phyloP scores from a whole-genome alignment of 2,797 vertebrate genomes.

The Chanos chanos region DNA sequence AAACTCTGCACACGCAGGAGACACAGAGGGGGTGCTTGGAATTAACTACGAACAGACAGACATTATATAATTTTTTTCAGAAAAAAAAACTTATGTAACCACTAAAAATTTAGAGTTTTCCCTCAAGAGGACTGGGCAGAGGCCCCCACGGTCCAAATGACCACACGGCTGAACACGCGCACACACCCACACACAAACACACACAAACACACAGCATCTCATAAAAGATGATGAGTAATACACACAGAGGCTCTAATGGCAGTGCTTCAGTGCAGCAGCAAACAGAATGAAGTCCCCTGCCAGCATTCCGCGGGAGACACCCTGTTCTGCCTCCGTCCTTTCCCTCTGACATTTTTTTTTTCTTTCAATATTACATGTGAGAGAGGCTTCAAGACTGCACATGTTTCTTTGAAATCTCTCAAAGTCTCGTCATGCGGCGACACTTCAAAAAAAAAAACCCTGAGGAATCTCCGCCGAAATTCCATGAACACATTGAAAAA shows the following conservation, averaged over 20 bases:
- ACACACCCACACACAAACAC: background rate
- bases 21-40: no score
- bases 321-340: background rate
- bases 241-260: no score
- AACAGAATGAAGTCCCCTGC: no score
- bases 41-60: background rate
- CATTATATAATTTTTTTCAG: background rate
- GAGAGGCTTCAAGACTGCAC: background rate
- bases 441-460: no score
- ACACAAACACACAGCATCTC: background rate
- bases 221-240: no score
- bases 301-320: background rate
- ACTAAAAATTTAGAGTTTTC: background rate
- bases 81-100: background rate
- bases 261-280: no score
- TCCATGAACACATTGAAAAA: no score
- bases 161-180: background rate
- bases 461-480: no score
- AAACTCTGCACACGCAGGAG: no score
- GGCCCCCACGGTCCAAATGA: no score
- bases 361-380: background rate
- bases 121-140: no score
- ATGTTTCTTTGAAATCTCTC: background rate
- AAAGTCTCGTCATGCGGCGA: background rate
- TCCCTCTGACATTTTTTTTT: background rate